Percentiles rank a stretch among this genome's conserved stretches.
Conservation (phyloP, 2,113 vertebrate species). For the Centropristis striata region DNA sequence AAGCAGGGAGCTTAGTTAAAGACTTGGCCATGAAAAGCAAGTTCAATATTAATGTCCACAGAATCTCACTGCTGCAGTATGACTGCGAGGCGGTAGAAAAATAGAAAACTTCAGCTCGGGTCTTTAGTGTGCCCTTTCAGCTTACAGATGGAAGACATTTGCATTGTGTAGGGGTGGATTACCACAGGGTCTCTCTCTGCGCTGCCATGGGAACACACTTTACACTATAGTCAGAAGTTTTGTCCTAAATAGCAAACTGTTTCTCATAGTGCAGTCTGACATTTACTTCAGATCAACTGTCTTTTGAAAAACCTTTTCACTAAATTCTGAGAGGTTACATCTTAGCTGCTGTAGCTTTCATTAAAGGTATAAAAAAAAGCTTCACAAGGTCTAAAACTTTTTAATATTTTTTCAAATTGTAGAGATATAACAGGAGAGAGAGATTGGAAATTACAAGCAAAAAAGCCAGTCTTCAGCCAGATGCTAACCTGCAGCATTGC, state of each 20-base stretch:
- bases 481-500: too few species aligned
- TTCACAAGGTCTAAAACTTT: background rate
- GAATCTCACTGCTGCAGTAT: slow-evolving; percentile 14
- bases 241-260: slow-evolving; percentile 19
- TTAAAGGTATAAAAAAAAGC: background rate
- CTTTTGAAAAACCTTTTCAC: background rate
- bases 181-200: slow-evolving; percentile 17
- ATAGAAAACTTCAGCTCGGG: slow-evolving; percentile 3
- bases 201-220: slow-evolving; percentile 66
- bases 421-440: background rate
- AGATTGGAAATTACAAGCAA: background rate
- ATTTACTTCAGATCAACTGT: background rate
- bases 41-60: slow-evolving; percentile 25
- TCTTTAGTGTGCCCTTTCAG: slow-evolving; percentile 21
- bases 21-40: slow-evolving; percentile 9
- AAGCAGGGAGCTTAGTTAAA: slow-evolving; percentile 25
- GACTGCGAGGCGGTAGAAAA: slow-evolving; percentile 1
- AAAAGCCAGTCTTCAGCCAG: background rate
- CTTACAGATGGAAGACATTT: slow-evolving; percentile 26
- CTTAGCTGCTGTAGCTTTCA: background rate
- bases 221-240: slow-evolving; percentile 36
- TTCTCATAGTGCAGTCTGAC: background rate
- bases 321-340: background rate
- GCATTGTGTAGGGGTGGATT: slow-evolving; percentile 15
- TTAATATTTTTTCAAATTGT: too few species aligned